Conservation (phyloP, 2,113 vertebrate genomes). For the Tauraco erythrolophus region DNA sequence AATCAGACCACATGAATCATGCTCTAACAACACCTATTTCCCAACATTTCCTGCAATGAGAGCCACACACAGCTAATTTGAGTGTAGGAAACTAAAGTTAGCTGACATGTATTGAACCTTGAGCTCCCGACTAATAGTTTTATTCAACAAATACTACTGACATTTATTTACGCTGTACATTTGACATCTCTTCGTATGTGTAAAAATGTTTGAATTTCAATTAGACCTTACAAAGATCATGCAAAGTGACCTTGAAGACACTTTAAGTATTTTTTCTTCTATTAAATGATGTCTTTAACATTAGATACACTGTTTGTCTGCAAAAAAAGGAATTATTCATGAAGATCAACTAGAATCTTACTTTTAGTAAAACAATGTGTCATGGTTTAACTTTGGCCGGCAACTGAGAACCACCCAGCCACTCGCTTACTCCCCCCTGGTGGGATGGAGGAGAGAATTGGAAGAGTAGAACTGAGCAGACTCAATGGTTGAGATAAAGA, state of each 20-base stretch:
- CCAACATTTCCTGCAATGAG: background rate
- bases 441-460: no score
- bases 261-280: background rate
- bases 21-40: background rate
- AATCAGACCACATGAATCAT: background rate
- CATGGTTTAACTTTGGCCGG: no score
- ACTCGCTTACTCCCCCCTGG: no score
- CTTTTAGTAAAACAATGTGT: background rate
- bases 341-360: background rate
- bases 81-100: background rate
- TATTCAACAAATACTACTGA: background rate
- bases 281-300: background rate
- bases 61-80: background rate
- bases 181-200: fast-evolving
- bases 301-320: background rate
- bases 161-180: background rate
- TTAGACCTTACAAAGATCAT: background rate
- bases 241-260: background rate
- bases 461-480: no score
- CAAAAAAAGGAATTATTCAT: background rate
- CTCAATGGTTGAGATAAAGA: no score
- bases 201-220: background rate
- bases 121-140: background rate
- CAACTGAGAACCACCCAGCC: no score
- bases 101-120: background rate